A percentile compares a stretch with the other conserved stretches of the same genome.
phyloP scores from a whole-genome alignment of 2,888 invertebrate genomes.

The Onthophagus sagittarius region DNA sequence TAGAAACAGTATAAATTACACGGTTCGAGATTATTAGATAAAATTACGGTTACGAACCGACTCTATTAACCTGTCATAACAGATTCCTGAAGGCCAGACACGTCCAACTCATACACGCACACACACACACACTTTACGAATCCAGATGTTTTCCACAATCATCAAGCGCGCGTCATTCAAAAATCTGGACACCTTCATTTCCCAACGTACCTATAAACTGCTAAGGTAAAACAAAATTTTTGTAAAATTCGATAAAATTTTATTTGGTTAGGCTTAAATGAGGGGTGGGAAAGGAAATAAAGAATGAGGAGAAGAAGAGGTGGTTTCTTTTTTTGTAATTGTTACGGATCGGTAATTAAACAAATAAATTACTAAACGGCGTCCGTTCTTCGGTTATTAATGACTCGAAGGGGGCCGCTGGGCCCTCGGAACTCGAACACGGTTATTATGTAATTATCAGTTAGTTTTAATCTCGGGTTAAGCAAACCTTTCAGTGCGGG shows the following conservation, averaged over 20 bases:
- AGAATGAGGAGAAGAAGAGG: background rate
- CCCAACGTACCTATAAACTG: background rate
- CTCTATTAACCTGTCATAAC: background rate
- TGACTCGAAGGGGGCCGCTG: conserved; percentile 47
- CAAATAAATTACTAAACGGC: conserved; percentile 52
- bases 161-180: background rate
- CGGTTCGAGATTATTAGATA: conserved; percentile 9
- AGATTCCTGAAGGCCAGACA: background rate
- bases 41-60: background rate
- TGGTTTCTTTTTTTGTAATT: conserved; percentile 40
- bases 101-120: background rate
- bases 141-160: background rate
- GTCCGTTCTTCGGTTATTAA: conserved; percentile 47
- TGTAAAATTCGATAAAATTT: too few species aligned
- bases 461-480: conserved; percentile 54
- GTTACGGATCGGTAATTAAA: conserved; percentile 52
- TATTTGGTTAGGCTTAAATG: background rate
- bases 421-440: conserved; percentile 39
- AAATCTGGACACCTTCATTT: background rate
- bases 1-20: conserved; percentile 8
- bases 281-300: background rate
- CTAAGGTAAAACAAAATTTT: too few species aligned
- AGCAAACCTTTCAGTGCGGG: conserved; percentile 52
- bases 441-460: conserved; percentile 55
- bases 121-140: too few species aligned